Conservation (phyloP, 2,888 invertebrate species). For the Drosophila paramelanica region DNA sequence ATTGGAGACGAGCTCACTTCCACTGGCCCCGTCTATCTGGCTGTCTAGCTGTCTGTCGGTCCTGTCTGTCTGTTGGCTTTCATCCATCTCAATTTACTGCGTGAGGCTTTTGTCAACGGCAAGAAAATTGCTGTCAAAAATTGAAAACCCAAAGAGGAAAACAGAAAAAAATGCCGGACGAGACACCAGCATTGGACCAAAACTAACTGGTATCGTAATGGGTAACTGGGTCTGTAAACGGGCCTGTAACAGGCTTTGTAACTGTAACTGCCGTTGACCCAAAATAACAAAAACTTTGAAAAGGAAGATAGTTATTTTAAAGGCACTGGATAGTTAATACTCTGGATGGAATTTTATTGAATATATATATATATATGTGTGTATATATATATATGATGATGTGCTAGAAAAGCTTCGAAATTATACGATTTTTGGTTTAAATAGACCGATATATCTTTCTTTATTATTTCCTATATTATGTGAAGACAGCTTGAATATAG, state of each 20-base stretch:
- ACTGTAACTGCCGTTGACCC: constrained; percentile 52
- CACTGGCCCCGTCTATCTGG: constrained; percentile 20
- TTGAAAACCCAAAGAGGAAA: constrained; percentile 33
- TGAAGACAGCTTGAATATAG: too few species aligned
- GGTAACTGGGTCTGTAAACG: constrained; percentile 41
- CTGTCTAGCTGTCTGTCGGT: constrained; percentile 19
- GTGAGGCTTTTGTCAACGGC: constrained; percentile 74
- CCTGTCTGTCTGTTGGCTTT: constrained; percentile 34
- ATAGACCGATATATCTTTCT: too few species aligned
- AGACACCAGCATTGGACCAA: constrained; percentile 16
- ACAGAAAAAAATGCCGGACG: constrained; percentile 1
- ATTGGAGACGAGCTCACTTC: constrained; percentile 36
- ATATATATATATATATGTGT: too few species aligned
- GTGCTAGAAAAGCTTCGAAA: too few species aligned
- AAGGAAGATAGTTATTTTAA: background rate
- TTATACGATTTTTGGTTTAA: too few species aligned
- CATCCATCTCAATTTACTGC: constrained; percentile 76
- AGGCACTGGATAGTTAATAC: constrained; percentile 1
- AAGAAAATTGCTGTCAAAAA: constrained; percentile 72
- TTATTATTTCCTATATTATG: too few species aligned
- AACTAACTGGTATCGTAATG: constrained; percentile 36
- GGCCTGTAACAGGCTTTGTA: constrained; percentile 36
- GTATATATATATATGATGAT: too few species aligned
- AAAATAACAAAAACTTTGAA: constrained; percentile 7
- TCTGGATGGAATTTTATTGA: background rate